Base-by-base conservation (phyloP, 2,888 invertebrate genomes). In the Limnephilus rhombicus region DNA sequence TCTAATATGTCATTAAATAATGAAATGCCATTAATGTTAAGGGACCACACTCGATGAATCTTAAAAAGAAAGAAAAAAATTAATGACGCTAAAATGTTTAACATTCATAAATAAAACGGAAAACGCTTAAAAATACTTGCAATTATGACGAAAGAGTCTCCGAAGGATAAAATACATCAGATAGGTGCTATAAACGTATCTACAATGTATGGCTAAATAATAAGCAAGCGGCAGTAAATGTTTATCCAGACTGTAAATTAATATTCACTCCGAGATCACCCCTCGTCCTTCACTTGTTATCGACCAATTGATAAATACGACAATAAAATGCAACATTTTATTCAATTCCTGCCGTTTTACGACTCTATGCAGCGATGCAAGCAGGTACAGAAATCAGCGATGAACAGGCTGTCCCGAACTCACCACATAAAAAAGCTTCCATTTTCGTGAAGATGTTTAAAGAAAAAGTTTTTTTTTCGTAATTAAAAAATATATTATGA, bases 251-350 rank as follows among this genome's bases (percentile, higher is more conserved):
- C n/a, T 90, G 37, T 90, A 90, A 90, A 90, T 90, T 90, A 49
- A 53, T 85, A 31, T 90, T 90, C 80, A 89, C 88, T n/a, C 68
- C 88, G 45, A 68, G 49, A 85, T 29, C 53, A 37, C 90, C 85
- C 90, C 68, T 85, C 83, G 85, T 90, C 90, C 49, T 85, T 90
- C 85, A 87, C 85, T 80, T 86, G 80, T 91, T 91, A 91, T 91
- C 86, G 85, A 45, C 80, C 91, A 53, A 91, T 85, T 91, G 91
- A 91, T 91, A 91, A 91, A 91, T 86, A 86, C 45, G 45, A 87
- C 91, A 80, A 53, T 92, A 92, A 92, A 92, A 92, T 92, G 92
- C 92, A 92, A 92, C 92, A 88, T 31, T 92, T 90, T 87, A 92
- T 80, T 83, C 68, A 90, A 87, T 90, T 92, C 68, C 81, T 37